Evolutionary conservation across 2,888 invertebrate genomes (phyloP).

Genomic region (Agrochola circellaris): DNA sequence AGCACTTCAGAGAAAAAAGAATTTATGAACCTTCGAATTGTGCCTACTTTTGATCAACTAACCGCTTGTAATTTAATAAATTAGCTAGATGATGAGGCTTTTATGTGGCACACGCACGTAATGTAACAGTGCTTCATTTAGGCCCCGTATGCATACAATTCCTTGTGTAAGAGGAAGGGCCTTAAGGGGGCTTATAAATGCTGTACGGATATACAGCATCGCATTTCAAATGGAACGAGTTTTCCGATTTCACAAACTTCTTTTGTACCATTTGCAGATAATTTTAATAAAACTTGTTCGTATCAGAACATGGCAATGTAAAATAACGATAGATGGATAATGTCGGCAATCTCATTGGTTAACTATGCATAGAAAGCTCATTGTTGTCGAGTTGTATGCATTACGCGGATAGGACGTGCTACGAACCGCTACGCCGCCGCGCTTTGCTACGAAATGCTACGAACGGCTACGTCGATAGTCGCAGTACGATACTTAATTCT

Average conservation of each 20-base stretch:
- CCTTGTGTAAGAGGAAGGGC: not conserved
- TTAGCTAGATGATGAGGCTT: no score
- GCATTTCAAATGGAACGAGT: not conserved
- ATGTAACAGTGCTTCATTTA: not conserved
- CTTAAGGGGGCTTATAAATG: not conserved
- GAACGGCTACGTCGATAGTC: not conserved
- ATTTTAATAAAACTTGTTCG: not conserved
- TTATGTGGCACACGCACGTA: no score
- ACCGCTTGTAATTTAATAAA: not conserved
- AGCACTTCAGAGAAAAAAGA: not conserved
- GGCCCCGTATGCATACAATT: no score
- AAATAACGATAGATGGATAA: not conserved
- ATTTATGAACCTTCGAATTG: not conserved
- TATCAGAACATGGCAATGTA: not conserved
- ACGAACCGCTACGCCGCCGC: not conserved
- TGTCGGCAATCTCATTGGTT: not conserved
- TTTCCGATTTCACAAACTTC: not conserved
- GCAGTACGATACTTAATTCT: not conserved
- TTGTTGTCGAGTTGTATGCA: slow-evolving; percentile 7
- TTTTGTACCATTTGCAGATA: not conserved
- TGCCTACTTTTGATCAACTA: not conserved
- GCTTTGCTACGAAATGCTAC: slow-evolving; percentile 12
- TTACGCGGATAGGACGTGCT: not conserved
- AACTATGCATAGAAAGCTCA: not conserved
- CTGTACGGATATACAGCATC: no score